These are phyloP conservation scores for Hermaeophaga mercurialis DNA, from an alignment of 2,888 invertebrate species.

Conservation along the genomic window DNA sequence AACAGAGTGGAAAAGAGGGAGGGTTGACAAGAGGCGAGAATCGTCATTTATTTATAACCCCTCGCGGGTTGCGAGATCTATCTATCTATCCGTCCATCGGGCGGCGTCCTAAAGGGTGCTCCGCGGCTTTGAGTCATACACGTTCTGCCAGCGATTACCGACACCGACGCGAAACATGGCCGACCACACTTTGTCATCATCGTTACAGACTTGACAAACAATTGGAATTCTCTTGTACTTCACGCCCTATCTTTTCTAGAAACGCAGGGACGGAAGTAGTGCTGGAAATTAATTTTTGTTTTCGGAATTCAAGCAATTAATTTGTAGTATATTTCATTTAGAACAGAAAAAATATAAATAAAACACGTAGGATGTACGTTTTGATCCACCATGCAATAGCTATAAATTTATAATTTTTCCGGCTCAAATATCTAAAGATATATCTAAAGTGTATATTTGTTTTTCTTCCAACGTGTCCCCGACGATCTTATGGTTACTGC, in stretches of 20 bases:
- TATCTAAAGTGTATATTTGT: too few species aligned
- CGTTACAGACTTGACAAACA: constrained; percentile 46
- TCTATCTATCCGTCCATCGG: constrained; percentile 9
- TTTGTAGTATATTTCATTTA: too few species aligned
- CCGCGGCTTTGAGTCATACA: not conserved
- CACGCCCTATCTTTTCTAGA: constrained; percentile 8
- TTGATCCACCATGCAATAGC: too few species aligned
- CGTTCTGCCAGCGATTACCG: constrained; percentile 45
- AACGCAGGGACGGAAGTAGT: constrained; percentile 4
- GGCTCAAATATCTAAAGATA: too few species aligned
- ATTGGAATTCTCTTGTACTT: constrained; percentile 31
- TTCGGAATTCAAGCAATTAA: too few species aligned
- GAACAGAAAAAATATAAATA: too few species aligned
- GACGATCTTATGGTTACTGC: too few species aligned
- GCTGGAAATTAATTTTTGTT: too few species aligned
- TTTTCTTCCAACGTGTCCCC: too few species aligned
- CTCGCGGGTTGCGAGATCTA: constrained; percentile 42
- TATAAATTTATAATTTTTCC: too few species aligned
- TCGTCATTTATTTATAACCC: constrained; percentile 52
- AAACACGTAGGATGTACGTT: too few species aligned
- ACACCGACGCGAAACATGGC: constrained; percentile 47
- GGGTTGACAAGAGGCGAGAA: constrained; percentile 44
- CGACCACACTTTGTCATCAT: constrained; percentile 50
- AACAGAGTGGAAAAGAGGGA: constrained; percentile 19
- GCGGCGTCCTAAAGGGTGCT: not conserved